Evolutionary conservation across 2,888 invertebrate genomes (phyloP), one percentile per base, ranked within the genome.

Genomic region (Mactromeris polynyma): DNA sequence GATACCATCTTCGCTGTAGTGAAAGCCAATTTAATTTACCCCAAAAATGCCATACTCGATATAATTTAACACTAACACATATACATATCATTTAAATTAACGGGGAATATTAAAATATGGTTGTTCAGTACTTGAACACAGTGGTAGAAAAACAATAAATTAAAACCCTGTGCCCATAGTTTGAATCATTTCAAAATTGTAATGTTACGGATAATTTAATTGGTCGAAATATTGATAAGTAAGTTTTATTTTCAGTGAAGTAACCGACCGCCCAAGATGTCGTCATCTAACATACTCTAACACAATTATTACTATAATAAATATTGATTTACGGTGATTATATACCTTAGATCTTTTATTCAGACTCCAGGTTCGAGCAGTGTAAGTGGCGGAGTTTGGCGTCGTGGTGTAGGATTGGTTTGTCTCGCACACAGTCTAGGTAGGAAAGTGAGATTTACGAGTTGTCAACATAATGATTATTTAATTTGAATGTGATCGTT

Each of bases 291-390:
- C 33, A 36, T 73, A 17, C 2, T 73, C 31, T 11, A 3, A 0
- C 73, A 33, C 17, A 73, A 73, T 73, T 73, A 73, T 58, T 73
- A 73, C 14, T 3, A 73, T 33, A 73, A 73, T 73, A 73, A 73
- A 69, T 11, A 1, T 33, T 73, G 73, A 73, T 73, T 73, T 73
- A 73, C 73, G 33, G 11, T 33, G 73, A 19, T 73, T 73, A 19
- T 33, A 36, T 33, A 73, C 33, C 36, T 73, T 6, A 36, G 17
- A 36, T 73, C 17, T 6, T 73, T 73, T 33, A 36, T 73, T 73
- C 33, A 36, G 11, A 73, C 17, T 73, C 26, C 14, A 33, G 1
- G 33, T 73, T 73, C 19, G 19, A 73, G 9, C 73, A 36, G 33
- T 36, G 17, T 36, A 33, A 33, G 17, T 31, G 73, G 36, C 17